A percentile compares a stretch with the other conserved stretches of the same genome.
These are phyloP conservation scores for Gyrodactylus bullatarudis DNA, from an alignment of 1,140 invertebrate species.

Conservation along the genomic window DNA sequence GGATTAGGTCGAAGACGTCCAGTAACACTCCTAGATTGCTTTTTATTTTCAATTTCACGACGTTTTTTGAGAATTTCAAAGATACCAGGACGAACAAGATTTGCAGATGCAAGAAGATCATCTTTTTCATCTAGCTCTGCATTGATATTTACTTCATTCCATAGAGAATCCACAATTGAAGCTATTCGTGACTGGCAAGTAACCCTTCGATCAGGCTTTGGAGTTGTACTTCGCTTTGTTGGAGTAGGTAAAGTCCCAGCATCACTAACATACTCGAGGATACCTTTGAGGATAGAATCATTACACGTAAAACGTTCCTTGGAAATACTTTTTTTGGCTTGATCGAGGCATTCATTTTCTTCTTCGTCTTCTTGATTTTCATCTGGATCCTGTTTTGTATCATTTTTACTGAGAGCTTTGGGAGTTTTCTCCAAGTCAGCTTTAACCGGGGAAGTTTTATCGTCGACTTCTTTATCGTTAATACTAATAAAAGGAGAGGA, in stretches of 20 bases:
- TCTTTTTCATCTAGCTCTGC: neutral
- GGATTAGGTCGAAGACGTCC: neutral
- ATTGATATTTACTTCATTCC: neutral
- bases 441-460: too few species aligned
- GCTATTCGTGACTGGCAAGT: neutral
- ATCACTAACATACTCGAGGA: neutral
- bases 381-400: too few species aligned
- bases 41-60: neutral
- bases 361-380: too few species aligned
- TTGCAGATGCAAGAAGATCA: neutral
- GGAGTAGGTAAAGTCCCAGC: neutral
- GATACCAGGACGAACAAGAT: neutral
- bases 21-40: neutral
- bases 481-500: too few species aligned
- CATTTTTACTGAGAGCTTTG: too few species aligned
- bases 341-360: too few species aligned
- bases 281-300: neutral
- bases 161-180: neutral
- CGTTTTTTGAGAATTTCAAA: neutral
- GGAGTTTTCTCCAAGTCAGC: too few species aligned
- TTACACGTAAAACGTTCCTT: neutral
- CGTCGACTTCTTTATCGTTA: too few species aligned
- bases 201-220: neutral
- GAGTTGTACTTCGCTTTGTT: neutral
- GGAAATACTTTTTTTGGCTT: too few species aligned